Evolutionary conservation across 2,113 vertebrate genomes (phyloP), one percentile per base, ranked within the genome.

Genomic region (Eubucco bourcierii): DNA sequence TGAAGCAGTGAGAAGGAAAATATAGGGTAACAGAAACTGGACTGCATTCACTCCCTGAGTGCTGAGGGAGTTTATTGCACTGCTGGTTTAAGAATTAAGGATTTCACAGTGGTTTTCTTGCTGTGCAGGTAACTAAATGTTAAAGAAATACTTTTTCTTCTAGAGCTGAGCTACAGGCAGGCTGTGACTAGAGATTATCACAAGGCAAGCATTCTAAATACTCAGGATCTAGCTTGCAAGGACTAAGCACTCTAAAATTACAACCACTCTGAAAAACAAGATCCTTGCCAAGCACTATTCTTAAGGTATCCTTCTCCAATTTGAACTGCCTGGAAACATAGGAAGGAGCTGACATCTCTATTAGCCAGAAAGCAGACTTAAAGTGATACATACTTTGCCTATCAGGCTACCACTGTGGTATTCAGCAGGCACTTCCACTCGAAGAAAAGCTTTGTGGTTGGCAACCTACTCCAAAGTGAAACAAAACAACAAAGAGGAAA

Each of bases 371-470:
- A 84, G 23, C 29, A 82, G 61, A 95, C 61, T 67, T 71, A 85
- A 91, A 95, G 21, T 24, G 80, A 94, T 97, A 98, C 98, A 96
- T 98, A 98, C 98, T 98, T 98, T 98, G 95, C 98, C 98, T 95
- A 97, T 97, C 81, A 98, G 71, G 97, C 96, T 98, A 97, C 98
- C 98, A 97, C 97, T 98, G 93, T 98, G 97, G 94, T 98, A 99
- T 89, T 98, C 98, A 85, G 98, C 97, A 97, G 97, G 97, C 90
- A 98, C 96, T 94, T 98, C 98, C 96, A 98, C 97, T 97, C 96
- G 97, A 25, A 98, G 97, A 89, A 98, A 98, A 93, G 96, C 91
- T 97, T 98, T 83, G n/a, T 91, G 92, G 79, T 95, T 92, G 64
- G 93, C 72, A 96, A 94, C 96, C 97, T 98, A 97, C 97, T 98